Conservation (phyloP, 1,140 invertebrate species). For the Drosophila sechellia region DNA sequence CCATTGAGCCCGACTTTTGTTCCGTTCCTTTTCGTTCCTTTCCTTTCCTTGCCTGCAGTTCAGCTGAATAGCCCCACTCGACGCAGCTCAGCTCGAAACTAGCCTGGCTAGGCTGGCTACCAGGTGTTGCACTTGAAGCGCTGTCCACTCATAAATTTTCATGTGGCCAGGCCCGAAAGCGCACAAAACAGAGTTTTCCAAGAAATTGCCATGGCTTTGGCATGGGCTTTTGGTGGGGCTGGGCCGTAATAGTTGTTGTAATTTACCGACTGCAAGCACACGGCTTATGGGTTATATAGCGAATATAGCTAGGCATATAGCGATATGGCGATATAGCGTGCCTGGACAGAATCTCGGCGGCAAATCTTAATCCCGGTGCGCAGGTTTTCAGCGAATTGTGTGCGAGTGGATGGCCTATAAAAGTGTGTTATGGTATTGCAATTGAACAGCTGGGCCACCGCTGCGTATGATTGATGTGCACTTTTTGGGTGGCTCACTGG, state of each 20-base stretch:
- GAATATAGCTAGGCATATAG: neutral
- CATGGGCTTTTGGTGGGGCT: conserved; percentile 16
- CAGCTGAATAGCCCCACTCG: neutral
- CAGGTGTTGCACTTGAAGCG: conserved; percentile 75
- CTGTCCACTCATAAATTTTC: conserved; percentile 75
- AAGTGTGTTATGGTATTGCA: conserved; percentile 82
- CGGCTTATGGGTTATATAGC: conserved; percentile 10
- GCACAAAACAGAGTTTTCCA: conserved; percentile 77
- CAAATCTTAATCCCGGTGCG: conserved; percentile 84
- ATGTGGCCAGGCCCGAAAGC: conserved; percentile 65
- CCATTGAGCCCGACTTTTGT: conserved; percentile 57
- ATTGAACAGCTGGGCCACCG: conserved; percentile 82
- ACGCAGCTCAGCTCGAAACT: neutral
- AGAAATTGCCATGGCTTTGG: conserved; percentile 59
- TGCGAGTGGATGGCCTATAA: conserved; percentile 75
- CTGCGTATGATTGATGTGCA: conserved; percentile 82
- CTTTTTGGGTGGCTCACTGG: conserved; percentile 10
- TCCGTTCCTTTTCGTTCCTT: conserved; percentile 12
- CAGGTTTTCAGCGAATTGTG: conserved; percentile 82
- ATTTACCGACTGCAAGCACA: conserved; percentile 70
- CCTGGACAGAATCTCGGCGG: conserved; percentile 65
- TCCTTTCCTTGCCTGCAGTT: conserved; percentile 17
- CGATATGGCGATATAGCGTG: conserved; percentile 32
- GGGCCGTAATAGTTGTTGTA: conserved; percentile 79
- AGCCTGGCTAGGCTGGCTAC: conserved; percentile 41